These are phyloP conservation scores for Anagrus nilaparvatae DNA, from an alignment of 1,140 invertebrate species.

Conservation along the genomic window DNA sequence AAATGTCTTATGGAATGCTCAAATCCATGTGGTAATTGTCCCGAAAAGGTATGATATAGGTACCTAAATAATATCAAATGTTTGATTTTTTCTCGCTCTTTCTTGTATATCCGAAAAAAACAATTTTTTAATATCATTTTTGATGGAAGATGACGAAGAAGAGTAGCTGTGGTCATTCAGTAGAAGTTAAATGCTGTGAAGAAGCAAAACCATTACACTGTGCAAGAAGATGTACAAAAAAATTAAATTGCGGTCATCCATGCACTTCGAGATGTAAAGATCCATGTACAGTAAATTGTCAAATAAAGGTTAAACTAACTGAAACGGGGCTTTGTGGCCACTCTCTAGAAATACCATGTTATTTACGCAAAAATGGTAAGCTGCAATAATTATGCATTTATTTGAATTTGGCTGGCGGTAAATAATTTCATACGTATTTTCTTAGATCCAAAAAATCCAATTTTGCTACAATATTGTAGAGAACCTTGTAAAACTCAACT, in stretches of 20 bases:
- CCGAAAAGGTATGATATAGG: neutral
- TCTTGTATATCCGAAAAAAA: too few relatives aligned
- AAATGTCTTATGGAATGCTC: neutral
- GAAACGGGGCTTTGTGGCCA: neutral
- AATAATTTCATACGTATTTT: too few relatives aligned
- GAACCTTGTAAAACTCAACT: neutral
- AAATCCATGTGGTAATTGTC: neutral
- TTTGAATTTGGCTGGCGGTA: too few relatives aligned
- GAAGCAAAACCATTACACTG: neutral
- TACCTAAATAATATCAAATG: neutral
- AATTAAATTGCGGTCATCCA: neutral
- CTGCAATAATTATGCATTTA: too few relatives aligned
- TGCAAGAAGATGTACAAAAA: neutral
- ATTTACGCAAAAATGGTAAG: slow-evolving; percentile 2
- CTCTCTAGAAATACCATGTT: neutral
- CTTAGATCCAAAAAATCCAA: neutral
- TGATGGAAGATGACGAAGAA: neutral
- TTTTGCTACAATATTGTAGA: neutral
- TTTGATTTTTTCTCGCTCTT: neutral
- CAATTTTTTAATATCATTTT: neutral
- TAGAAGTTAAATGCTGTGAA: slow-evolving; percentile 1
- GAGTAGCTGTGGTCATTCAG: neutral
- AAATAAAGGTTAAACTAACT: neutral
- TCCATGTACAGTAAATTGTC: neutral
- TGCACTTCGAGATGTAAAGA: slow-evolving; percentile 1